Base-by-base conservation (phyloP, 2,888 invertebrate species). In the Epicampocera succincta region DNA sequence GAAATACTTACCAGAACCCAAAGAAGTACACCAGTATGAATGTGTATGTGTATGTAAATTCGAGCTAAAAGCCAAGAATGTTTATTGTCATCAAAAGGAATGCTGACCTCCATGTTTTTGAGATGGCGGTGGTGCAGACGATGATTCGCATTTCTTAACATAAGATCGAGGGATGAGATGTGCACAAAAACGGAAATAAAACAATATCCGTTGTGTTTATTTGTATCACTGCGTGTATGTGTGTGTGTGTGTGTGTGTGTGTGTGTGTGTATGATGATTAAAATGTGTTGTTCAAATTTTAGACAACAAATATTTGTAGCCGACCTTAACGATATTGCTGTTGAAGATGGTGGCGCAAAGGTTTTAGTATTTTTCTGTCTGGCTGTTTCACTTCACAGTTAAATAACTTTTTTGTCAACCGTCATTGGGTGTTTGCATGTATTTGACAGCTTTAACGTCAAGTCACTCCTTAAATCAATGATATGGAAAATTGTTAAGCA, bases 321-420 rank as follows among this genome's bases (percentile, higher is more conserved):
- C 44, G 50, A 46, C 12, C 1, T 63, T 25, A 50, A 80, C 25
- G 29, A 4, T 1, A 4, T 50, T 56, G 33, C 42, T 38, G 33
- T 42, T 72, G 42, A 13, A n/a, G 50, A 52, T 33, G 17, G 21
- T 3, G n/a, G 66, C 73, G 73, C 48, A 46, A 63, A 61, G 54
- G 61, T 73, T 33, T 33, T 72, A 46, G 11, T 56, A 38, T 68
- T 69, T 21, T 48, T 33, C 21, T 71, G 13, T 38, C 46, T 60
- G 44, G 40, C 61, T 71, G 72, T 66, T 78, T n/a, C n/a, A 66
- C 50, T 71, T 76, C 33, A 71, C 88, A 88, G 87, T 89, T 88
- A 84, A 88, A 88, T 87, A 86, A 17, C 9, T 60, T 63, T 76
- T 83, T 71, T 85, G 46, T 84, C 76, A 81, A 83, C 80, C 75